Base-by-base conservation (phyloP, 1,140 invertebrate genomes). In the Caenorhabditis latens region DNA sequence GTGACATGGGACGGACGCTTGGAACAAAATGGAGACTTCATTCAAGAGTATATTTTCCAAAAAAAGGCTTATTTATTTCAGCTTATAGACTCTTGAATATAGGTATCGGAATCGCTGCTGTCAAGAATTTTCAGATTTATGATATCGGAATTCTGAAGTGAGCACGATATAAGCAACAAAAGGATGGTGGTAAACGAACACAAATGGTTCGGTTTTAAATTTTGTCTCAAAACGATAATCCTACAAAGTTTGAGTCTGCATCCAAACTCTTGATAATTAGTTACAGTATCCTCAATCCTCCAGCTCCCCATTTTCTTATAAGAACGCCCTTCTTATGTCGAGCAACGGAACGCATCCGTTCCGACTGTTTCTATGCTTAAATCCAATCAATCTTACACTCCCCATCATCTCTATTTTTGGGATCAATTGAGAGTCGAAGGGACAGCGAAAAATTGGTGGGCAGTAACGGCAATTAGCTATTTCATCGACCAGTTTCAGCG, bases 371-470 rank as follows among this genome's bases (percentile, higher is more conserved):
- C 32, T 50, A 14, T 48, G 71, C 6, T 24, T 9, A 13, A 14
- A 79, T 42, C 71, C 46, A 50, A 79, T 79, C 46, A 79, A 79
- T 79, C 71, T 79, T 79, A 21, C 53, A 7, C 71, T 16, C 40
- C 9, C 71, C 24, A 63, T 63, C 55, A n/a, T 71, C 65, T 46
- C 43, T 71, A 71, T 32, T 71, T 79, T 79, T 79, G 71, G 19
- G 71, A 53, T 50, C 32, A 50, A 79, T 19, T 48, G 21, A 40
- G 11, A 71, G 42, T 43, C 24, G 61, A 63, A 32, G 61, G 61
- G 42, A n/a, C 42, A n/a, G 46, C 46, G 5, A 48, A 75, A 46
- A 46, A 48, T 43, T 75, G 43, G 67, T 48, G 67, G 67, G 24
- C 67, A 46, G 43, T 53, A 53, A 9, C 42, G n/a, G 67, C 67